phyloP scores from a whole-genome alignment of 2,797 vertebrate species.

The Ambastaia sidthimunki region DNA sequence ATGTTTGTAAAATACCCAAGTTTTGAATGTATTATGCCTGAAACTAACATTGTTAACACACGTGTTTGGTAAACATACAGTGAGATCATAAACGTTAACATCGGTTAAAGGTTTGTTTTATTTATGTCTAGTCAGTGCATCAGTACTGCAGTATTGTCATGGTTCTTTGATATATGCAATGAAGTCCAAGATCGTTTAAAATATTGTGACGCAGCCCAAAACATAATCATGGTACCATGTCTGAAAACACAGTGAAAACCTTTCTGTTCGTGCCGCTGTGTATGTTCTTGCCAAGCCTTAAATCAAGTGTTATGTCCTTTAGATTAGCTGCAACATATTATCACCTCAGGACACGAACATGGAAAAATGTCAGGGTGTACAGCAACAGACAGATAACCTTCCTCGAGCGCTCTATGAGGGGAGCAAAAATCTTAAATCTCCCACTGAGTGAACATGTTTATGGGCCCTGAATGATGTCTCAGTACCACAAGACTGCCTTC shows the following conservation, averaged over 20 bases:
- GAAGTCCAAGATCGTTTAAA: no score
- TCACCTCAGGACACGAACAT: conserved; percentile 37
- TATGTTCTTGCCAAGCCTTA: conserved; percentile 31
- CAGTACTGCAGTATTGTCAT: no score
- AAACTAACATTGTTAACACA: no score
- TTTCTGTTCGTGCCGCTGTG: not conserved
- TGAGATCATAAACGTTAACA: no score
- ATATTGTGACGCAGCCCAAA: not conserved
- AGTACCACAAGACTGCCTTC: conserved; percentile 42
- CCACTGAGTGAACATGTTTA: conserved; percentile 29
- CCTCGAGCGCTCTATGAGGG: conserved; percentile 38
- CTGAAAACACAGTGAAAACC: not conserved
- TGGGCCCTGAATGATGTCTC: conserved; percentile 29
- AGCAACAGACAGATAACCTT: conserved; percentile 57
- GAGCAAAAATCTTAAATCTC: conserved; percentile 28
- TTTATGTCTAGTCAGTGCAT: no score
- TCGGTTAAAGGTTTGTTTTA: no score
- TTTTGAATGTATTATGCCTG: no score
- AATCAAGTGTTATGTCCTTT: conserved; percentile 11
- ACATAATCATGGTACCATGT: not conserved
- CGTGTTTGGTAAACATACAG: no score
- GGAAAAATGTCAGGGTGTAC: conserved; percentile 32
- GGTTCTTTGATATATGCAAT: no score
- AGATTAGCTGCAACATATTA: conserved; percentile 53
- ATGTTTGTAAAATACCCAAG: no score